phyloP scores from a whole-genome alignment of 2,113 vertebrate genomes.

The Aplodontia rufa region DNA sequence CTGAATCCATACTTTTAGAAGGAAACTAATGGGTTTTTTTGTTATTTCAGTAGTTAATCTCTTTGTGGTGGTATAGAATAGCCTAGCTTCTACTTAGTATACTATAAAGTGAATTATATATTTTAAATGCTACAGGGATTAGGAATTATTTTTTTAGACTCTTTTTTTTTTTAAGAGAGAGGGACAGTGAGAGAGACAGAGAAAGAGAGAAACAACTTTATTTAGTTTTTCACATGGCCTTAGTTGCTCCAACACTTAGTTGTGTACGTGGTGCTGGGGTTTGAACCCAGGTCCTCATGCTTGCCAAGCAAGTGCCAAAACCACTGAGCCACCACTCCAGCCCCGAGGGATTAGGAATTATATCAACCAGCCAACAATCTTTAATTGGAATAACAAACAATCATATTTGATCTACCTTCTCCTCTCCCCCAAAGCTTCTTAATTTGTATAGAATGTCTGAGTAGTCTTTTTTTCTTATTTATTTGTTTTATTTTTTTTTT shows the following conservation, averaged over 20 bases:
- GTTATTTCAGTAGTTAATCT: conserved; percentile 19
- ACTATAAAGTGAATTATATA: background rate
- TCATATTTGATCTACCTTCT: background rate
- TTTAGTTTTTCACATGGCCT: too few relatives aligned
- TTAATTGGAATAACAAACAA: conserved; percentile 16
- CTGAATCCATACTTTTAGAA: background rate
- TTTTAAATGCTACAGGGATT: background rate
- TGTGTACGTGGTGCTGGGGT: too few relatives aligned
- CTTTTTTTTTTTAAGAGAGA: too few relatives aligned
- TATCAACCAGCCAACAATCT: background rate
- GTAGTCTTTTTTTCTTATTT: background rate
- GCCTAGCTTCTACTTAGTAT: background rate
- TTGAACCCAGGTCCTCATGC: too few relatives aligned
- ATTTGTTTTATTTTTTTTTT: background rate
- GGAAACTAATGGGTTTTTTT: background rate
- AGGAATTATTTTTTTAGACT: too few relatives aligned
- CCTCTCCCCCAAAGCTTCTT: background rate
- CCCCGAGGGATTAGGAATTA: too few relatives aligned
- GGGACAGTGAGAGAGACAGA: too few relatives aligned
- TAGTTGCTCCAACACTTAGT: too few relatives aligned
- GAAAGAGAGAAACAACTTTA: too few relatives aligned
- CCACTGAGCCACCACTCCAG: too few relatives aligned
- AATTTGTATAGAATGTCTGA: background rate
- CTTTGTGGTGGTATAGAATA: background rate
- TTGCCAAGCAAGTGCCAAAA: too few relatives aligned